Conservation (phyloP, 2,113 vertebrate genomes). For the Nerophis ophidion region DNA sequence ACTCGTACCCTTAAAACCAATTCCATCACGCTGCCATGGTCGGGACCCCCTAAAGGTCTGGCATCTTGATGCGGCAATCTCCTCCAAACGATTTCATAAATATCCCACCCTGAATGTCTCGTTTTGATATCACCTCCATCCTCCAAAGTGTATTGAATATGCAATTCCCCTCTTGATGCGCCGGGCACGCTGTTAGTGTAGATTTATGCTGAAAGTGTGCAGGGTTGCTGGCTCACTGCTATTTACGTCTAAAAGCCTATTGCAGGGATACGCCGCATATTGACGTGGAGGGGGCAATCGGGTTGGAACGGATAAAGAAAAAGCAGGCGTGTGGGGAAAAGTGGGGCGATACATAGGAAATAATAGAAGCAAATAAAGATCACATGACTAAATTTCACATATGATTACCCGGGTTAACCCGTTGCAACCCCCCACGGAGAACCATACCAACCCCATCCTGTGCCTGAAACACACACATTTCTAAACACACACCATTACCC, state of each 20-base stretch:
- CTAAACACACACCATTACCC: conserved; percentile 34
- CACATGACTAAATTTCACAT: conserved; percentile 53
- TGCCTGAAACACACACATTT: conserved; percentile 17
- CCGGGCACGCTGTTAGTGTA: conserved; percentile 59
- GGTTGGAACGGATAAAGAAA: conserved; percentile 11
- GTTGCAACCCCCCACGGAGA: conserved; percentile 33
- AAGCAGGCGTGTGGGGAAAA: conserved; percentile 11
- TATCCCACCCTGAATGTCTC: conserved; percentile 27
- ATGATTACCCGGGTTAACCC: conserved; percentile 59
- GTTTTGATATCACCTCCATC: conserved; percentile 21
- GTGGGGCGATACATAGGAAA: conserved; percentile 8
- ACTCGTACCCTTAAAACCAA: conserved; percentile 49
- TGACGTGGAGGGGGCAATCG: conserved; percentile 42
- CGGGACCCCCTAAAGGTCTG: conserved; percentile 46
- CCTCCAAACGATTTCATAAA: conserved; percentile 36
- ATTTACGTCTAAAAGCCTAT: conserved; percentile 66
- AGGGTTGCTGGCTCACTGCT: conserved; percentile 57
- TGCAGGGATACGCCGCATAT: conserved; percentile 58
- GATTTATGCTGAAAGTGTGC: conserved; percentile 66
- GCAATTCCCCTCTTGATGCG: conserved; percentile 7
- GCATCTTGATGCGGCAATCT: conserved; percentile 43
- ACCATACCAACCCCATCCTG: conserved; percentile 20
- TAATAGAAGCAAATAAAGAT: conserved; percentile 26
- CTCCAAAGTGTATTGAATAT: conserved; percentile 31
- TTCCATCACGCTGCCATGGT: conserved; percentile 49